Base-by-base conservation (phyloP, 1,140 invertebrate species). In the Nephila pilipes region DNA sequence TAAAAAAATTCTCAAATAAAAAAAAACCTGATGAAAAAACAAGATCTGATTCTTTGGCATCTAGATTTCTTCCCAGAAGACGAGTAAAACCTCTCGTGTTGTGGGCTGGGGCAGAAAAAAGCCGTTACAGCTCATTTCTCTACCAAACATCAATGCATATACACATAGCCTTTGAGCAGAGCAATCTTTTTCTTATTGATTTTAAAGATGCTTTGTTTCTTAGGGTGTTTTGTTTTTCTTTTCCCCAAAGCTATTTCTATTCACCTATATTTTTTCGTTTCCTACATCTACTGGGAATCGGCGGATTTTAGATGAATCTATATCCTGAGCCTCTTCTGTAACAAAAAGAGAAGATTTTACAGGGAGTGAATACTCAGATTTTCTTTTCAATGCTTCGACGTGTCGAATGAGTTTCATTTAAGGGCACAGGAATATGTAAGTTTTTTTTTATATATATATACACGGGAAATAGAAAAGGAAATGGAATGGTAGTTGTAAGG, bases 121-220 rank as follows among this genome's bases (percentile, higher is more conserved):
- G 69, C 25, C 29, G 69, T 75, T 87, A 87, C 85, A 60, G 55
- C 85, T 36, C 85, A 60, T 87, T 87, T 60, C 55, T 58, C 20
- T 57, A 20, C 29, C 69, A 32, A 75, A 32, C 69, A 75, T 32
- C 69, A 75, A 75, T 75, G 69, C 69, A 75, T 75, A 75, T 36
- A 75, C 69, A 36, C 69, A 75, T 32, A 75, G 69, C 69, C 32
- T 36, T 75, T 75, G 69, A 75, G 36, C 81, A 87, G 85, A 87
- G 32, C 85, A 87, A 87, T 87, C 85, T 60, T 87, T 87, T 36
- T 87, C 85, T 87, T 87, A 87, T 87, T 87, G 85, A 87, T 87
- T 87, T 87, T 60, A 87, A 87, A 58, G 38, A 81, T 55, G 80
- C 80, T 55, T 81, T 81, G 46, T 55, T 81, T 81, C 25, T 81